Conservation (phyloP, 2,888 invertebrate genomes). For the Dasysyrphus albostriatus region DNA sequence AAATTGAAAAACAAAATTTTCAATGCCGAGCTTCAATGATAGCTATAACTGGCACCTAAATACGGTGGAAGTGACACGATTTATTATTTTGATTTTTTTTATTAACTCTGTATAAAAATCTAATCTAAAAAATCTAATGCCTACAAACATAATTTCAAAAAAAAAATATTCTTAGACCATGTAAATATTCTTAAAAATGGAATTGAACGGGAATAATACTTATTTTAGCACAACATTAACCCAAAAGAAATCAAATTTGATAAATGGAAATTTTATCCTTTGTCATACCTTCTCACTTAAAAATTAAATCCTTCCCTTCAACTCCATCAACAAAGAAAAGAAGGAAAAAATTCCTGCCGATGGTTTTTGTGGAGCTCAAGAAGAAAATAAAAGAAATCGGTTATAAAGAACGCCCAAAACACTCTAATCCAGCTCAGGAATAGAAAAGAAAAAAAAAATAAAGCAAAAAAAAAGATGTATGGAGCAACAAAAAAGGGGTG, state of each 20-base stretch:
- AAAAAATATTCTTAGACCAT: not conserved
- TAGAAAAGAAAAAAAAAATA: conserved; percentile 15
- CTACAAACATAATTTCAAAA: not conserved
- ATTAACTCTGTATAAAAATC: no score
- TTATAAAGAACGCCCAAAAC: conserved; percentile 55
- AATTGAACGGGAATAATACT: conserved; percentile 18
- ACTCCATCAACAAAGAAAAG: conserved; percentile 17
- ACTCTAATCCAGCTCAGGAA: conserved; percentile 66
- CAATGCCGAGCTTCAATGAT: no score
- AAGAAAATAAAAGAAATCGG: conserved; percentile 64
- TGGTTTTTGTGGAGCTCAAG: conserved; percentile 46
- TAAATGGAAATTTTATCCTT: conserved; percentile 55
- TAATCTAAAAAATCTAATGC: no score
- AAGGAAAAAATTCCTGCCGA: conserved; percentile 38
- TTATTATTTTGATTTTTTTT: no score
- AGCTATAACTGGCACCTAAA: no score
- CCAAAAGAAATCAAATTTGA: conserved; percentile 52
- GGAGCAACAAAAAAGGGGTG: conserved; percentile 73
- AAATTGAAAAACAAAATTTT: no score
- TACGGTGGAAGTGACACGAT: no score
- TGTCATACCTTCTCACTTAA: conserved; percentile 49
- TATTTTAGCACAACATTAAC: conserved; percentile 31
- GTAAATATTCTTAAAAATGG: not conserved
- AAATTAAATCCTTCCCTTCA: conserved; percentile 8
- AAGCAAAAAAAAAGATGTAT: conserved; percentile 53